Percentiles rank a stretch among this genome's conserved stretches.
Conservation (phyloP, 2,113 vertebrate species). For the Panthera leo region DNA sequence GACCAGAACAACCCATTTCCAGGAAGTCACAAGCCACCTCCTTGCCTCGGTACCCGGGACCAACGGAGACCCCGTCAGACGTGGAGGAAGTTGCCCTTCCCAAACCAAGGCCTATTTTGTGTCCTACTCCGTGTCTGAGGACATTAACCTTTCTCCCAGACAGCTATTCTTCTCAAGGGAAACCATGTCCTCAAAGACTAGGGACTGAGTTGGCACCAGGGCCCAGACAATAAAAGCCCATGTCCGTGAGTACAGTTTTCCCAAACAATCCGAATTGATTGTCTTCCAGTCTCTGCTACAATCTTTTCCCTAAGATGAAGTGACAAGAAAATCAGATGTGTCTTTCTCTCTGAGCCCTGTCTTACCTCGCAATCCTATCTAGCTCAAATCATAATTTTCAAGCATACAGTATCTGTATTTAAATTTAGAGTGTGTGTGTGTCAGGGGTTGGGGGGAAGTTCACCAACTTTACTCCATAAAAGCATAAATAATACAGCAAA, state of each 20-base stretch:
- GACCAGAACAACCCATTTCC: neutral
- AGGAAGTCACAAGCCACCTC: neutral
- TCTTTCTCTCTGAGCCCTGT: neutral
- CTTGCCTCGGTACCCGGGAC: neutral
- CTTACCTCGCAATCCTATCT: neutral
- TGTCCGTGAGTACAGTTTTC: neutral
- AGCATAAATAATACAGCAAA: neutral
- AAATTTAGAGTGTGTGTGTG: neutral
- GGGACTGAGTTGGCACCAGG: neutral
- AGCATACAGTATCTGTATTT: neutral
- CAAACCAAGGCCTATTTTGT: neutral
- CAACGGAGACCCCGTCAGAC: neutral
- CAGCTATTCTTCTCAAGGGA: neutral
- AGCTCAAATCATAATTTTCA: neutral
- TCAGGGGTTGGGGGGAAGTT: too few relatives aligned
- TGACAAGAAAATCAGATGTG: neutral
- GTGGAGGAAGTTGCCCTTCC: neutral
- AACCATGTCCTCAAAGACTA: neutral
- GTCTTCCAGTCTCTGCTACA: neutral
- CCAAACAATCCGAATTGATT: neutral
- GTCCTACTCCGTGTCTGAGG: neutral
- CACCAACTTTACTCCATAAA: neutral
- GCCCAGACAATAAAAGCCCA: neutral
- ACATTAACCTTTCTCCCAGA: neutral
- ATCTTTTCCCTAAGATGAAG: constrained; percentile 23